Conservation (phyloP, 2,113 vertebrate genomes). For the Microtus montanus region DNA sequence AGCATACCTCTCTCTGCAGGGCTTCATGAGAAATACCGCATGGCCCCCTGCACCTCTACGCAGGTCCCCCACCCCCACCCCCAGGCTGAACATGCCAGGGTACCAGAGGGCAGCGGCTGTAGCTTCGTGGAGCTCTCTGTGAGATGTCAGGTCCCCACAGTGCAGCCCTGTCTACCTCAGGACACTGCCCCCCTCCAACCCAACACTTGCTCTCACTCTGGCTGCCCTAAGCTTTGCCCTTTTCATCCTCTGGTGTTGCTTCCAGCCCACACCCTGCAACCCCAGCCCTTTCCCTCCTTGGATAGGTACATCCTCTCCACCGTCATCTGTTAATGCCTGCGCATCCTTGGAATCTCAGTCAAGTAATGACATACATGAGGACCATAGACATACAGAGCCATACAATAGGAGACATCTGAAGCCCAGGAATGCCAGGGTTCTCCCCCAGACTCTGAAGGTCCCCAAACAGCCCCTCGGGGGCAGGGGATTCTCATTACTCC, state of each 20-base stretch:
- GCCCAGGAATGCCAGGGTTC: neutral
- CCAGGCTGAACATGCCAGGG: neutral
- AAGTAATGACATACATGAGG: neutral
- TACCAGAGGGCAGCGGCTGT: neutral
- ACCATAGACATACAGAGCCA: neutral
- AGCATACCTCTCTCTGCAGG: neutral
- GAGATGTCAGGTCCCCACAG: neutral
- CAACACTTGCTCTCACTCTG: rapidly evolving
- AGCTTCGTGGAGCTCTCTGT: neutral
- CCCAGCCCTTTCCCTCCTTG: neutral
- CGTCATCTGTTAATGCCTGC: neutral
- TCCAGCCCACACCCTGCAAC: neutral
- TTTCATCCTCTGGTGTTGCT: neutral
- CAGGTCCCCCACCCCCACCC: too few relatives aligned
- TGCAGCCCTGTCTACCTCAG: neutral
- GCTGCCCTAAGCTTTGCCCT: neutral
- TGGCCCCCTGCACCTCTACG: neutral
- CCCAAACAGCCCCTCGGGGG: rapidly evolving
- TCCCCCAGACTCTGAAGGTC: neutral
- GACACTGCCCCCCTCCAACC: neutral
- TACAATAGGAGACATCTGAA: neutral
- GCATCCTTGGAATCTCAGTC: neutral
- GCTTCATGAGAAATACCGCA: neutral
- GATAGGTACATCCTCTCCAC: neutral
- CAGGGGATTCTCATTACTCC: neutral